These are phyloP conservation scores for Drosophila nr. fundita DNA, from an alignment of 2,888 invertebrate species.

Conservation along the genomic window DNA sequence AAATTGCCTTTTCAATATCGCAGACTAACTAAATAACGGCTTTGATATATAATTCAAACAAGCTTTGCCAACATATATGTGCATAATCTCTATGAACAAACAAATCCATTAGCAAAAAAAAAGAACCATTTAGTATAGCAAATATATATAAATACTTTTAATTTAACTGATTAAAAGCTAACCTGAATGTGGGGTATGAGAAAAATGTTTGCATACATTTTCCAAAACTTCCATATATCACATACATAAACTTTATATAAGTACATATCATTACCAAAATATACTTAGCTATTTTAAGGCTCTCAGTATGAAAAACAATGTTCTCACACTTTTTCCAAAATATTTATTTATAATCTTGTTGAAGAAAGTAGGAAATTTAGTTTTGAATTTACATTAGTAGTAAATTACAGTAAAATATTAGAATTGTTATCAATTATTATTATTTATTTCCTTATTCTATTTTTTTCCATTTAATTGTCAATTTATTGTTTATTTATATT, in stretches of 20 bases:
- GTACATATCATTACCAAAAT: background rate
- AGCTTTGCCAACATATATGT: background rate
- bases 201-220: background rate
- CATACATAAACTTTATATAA: too few species aligned
- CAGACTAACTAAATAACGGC: constrained; percentile 18
- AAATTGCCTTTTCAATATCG: constrained; percentile 52
- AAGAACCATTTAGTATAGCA: background rate
- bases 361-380: background rate
- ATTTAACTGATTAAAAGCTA: background rate
- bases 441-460: background rate
- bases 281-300: background rate
- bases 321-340: background rate
- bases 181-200: background rate
- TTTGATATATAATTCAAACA: constrained; percentile 8
- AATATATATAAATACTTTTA: background rate
- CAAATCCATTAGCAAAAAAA: background rate
- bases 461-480: background rate
- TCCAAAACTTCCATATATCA: background rate
- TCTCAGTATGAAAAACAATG: background rate
- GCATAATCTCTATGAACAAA: background rate
- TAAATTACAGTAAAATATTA: background rate
- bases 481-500: background rate
- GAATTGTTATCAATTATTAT: background rate
- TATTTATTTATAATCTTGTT: background rate
- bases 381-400: background rate